Evolutionary conservation across 2,888 invertebrate genomes (phyloP).

Genomic region (Agonopterix subpropinquella): DNA sequence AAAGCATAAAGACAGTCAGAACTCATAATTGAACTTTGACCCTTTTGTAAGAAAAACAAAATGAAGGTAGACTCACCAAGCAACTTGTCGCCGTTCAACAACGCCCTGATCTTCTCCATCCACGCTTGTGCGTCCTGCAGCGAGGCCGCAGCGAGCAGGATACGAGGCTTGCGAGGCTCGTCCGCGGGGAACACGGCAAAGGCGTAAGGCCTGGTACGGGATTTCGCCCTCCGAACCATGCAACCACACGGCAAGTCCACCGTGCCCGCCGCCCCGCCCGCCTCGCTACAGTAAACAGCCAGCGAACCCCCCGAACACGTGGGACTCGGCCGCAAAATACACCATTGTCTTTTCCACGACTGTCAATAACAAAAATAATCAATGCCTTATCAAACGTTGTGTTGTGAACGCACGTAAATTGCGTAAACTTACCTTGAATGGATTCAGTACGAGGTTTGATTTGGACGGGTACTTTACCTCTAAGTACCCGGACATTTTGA

Average conservation of each 20-base stretch:
- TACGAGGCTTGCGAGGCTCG: constrained; percentile 72
- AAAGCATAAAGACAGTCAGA: no score
- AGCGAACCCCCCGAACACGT: constrained; percentile 71
- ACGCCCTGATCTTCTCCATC: constrained; percentile 78
- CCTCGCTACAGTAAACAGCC: constrained; percentile 73
- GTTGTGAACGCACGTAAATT: constrained; percentile 14
- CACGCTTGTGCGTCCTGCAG: constrained; percentile 80
- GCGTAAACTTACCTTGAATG: constrained; percentile 75
- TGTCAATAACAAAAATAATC: constrained; percentile 42
- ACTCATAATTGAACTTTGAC: no score
- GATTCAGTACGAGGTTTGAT: constrained; percentile 76
- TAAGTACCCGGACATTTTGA: constrained; percentile 73
- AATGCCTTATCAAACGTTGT: constrained; percentile 23
- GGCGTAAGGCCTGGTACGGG: constrained; percentile 80
- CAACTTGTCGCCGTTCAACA: constrained; percentile 61
- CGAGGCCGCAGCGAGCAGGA: constrained; percentile 79
- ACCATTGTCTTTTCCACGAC: constrained; percentile 82
- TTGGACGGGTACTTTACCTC: constrained; percentile 79
- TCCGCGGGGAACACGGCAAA: constrained; percentile 79
- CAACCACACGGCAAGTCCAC: constrained; percentile 76
- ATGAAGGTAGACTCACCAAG: constrained; percentile 32
- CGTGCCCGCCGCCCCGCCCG: constrained; percentile 60
- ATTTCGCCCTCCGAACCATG: constrained; percentile 78
- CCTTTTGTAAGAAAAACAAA: not conserved
- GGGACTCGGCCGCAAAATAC: constrained; percentile 75